Evolutionary conservation across 2,888 invertebrate species (phyloP).

Genomic region (Boloria euphrosyne): DNA sequence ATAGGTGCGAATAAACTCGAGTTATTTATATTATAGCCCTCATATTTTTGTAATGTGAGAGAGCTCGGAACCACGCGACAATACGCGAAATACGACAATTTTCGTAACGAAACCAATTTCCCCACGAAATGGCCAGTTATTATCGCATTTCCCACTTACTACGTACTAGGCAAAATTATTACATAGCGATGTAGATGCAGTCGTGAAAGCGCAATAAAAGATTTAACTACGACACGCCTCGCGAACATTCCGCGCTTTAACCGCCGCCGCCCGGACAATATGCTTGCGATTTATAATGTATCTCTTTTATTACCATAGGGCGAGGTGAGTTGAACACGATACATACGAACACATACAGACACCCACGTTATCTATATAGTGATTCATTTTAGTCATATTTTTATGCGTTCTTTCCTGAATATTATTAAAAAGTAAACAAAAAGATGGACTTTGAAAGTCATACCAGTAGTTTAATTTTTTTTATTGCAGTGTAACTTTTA

Average conservation of each 20-base stretch:
- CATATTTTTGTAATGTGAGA: slow-evolving; percentile 1
- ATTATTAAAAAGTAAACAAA: no score
- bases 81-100: slow-evolving; percentile 20
- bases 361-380: not conserved
- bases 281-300: slow-evolving; percentile 73
- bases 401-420: not conserved
- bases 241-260: slow-evolving; percentile 63
- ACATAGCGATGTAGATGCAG: slow-evolving; percentile 63
- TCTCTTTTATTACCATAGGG: slow-evolving; percentile 70
- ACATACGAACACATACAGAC: not conserved
- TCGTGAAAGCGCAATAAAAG: slow-evolving; percentile 74
- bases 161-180: slow-evolving; percentile 55
- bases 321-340: not conserved
- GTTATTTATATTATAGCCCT: not conserved
- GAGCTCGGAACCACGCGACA: slow-evolving; percentile 3
- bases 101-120: slow-evolving; percentile 34
- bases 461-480: no score
- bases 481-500: no score
- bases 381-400: not conserved
- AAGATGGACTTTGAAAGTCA: no score
- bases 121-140: slow-evolving; percentile 27
- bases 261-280: slow-evolving; percentile 55
- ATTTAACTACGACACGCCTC: slow-evolving; percentile 71
- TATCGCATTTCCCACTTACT: slow-evolving; percentile 32
- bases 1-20: not conserved